Evolutionary conservation across 2,888 invertebrate species (phyloP), one percentile per base, ranked within the genome.

Genomic region (Aphidoletes aphidimyza): DNA sequence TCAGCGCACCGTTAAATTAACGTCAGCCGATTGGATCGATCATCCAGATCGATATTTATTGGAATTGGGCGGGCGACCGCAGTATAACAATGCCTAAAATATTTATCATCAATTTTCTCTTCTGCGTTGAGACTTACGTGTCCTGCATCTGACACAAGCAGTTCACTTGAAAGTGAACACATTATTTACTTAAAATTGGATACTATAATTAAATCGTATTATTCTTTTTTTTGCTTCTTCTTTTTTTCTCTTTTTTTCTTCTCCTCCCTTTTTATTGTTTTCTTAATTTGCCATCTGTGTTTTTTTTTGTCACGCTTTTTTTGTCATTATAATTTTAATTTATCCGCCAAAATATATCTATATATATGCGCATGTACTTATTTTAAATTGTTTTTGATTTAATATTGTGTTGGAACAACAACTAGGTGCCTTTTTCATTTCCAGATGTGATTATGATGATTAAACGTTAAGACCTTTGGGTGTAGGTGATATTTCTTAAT

Each of bases 31-130:
- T 89, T 98, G 98, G 98, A 93, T 96, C 88, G 97, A 98, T 89
- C 97, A 98, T 91, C 98, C 98, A 0, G 98, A 98, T 91, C 93
- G 97, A 85, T 97, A 97, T 89, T 92, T 98, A 84, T 91, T 98
- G 86, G 96, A 97, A 89, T 91, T 97, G 88, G 97, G 96, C 1
- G 97, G 97, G 19, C 91, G 96, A 37, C 93, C 94, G 85, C 94
- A 95, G 88, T 96, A 96, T 90, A 94, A 94, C 90, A 94, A 93
- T 89, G 92, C 92, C 11, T 81, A 81, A 81, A 37, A 3, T n/a
- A 92, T 92, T 88, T 92, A 91, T 88, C 92, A 91, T 11, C n/a
- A 11, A 36, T 3, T 81, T 37, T 81, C n/a, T 81, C 37, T 36
- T 81, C n/a, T 69, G 69, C 30, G 69, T 69, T 69, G 30, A 69